Evolutionary conservation across 2,797 vertebrate species (phyloP), one percentile per base, ranked within the genome.

Genomic region (Graptemys geographica): DNA sequence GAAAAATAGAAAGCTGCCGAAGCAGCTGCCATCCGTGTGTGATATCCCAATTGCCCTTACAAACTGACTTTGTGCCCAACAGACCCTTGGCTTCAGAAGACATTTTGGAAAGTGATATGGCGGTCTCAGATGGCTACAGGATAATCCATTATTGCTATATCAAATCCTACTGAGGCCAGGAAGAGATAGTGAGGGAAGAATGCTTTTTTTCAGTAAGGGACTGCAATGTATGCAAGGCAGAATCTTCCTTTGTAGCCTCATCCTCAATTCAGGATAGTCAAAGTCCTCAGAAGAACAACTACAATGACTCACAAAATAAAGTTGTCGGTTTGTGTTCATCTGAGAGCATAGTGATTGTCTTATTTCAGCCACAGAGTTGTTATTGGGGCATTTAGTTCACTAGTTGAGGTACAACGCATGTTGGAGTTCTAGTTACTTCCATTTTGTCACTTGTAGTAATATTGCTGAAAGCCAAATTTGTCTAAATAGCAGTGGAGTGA

Each of bases 1-100:
- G 89, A 97, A 96, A 97, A 96, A 94, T 94, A 81, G 80, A 91
- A 94, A 91, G 80, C 86, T 94, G 72, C 53, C 85, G 79, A 90
- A 95, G 92, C 87, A 94, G 88, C 88, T 96, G 87, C 72, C 84
- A 91, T 80, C 84, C 11, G 15, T 80, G 86, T 92, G 92, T 85
- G 33, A 74, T 69, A 2, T 59, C 72, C 31, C 62, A 80, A 80
- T 18, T 65, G 89, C 81, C 83, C 31, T 89, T 90, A 44, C 49
- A n/a, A 65, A 89, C 65, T 92, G 79, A 15, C 1, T 47, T 37
- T 16, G 41, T 62, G 13, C 19, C 59, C 41, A 69, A 62, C 89
- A 41, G 52, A 1, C 23, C 2, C 21, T 2, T 2, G 69, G 21
- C 65, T 37, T 72, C 37, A 41, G n/a, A 72, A 72, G 65, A 72